Evolutionary conservation across 2,113 vertebrate genomes (phyloP).

Genomic region (Thalassoma bifasciatum): DNA sequence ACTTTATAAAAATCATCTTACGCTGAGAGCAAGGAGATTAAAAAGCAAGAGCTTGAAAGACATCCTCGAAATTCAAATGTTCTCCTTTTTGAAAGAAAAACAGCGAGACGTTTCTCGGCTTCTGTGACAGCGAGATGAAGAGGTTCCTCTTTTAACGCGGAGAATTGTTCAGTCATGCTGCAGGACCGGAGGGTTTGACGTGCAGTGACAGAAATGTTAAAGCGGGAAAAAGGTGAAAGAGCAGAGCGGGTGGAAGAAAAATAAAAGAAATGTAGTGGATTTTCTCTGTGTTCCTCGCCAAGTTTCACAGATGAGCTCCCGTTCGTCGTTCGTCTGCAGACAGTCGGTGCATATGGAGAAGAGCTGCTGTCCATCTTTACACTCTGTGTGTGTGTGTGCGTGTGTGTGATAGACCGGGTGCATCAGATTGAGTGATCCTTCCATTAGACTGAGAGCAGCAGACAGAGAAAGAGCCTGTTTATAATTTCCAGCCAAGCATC

Average conservation of each 20-base stretch:
- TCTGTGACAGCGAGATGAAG: constrained; percentile 41
- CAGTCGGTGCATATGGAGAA: constrained; percentile 10
- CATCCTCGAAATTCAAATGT: constrained; percentile 18
- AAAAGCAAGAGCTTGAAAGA: constrained; percentile 10
- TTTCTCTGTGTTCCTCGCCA: neutral
- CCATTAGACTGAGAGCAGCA: neutral
- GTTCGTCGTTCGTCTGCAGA: constrained; percentile 5
- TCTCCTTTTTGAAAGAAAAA: constrained; percentile 30
- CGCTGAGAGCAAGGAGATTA: neutral
- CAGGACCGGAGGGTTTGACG: constrained; percentile 5
- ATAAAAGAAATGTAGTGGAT: neutral
- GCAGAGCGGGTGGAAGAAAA: neutral
- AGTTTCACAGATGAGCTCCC: constrained; percentile 1
- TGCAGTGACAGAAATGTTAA: neutral
- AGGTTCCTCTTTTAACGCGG: constrained; percentile 3
- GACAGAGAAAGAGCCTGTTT: constrained; percentile 15
- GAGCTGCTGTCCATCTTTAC: constrained; percentile 6
- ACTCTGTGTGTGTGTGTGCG: neutral
- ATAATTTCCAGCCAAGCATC: constrained; percentile 9
- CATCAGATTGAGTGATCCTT: neutral
- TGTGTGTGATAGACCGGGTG: neutral
- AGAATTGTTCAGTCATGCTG: constrained; percentile 28
- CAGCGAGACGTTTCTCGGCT: constrained; percentile 32
- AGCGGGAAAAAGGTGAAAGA: neutral
- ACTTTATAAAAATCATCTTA: constrained; percentile 9